Base-by-base conservation (phyloP, 2,113 vertebrate genomes). In the Okapia johnstoni region DNA sequence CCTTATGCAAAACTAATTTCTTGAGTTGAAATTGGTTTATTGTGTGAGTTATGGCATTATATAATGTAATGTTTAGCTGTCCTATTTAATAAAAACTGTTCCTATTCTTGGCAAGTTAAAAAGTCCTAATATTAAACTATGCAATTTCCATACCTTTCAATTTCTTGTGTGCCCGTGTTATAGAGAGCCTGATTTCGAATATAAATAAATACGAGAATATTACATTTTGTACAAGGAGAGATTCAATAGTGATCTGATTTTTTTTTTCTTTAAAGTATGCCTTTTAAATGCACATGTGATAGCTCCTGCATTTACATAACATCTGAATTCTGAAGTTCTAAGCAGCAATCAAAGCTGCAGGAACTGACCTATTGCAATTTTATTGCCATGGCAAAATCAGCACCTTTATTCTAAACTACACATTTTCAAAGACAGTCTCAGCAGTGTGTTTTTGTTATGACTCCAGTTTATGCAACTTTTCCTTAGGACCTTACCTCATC, bases 261-360 rank as follows among this genome's bases (percentile, higher is more conserved):
- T 84, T 85, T 86, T 81, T 94, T 93, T 93, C 90, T 98, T 98
- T 96, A 90, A 97, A 79, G 96, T 96, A 95, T 97, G 93, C 97
- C 91, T 98, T 98, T 98, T 97, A 98, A 98, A 98, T 81, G 96
- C 85, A 96, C 60, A 96, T 16, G 77, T 95, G 97, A 96, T 98
- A 80, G 92, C 90, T 92, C 97, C 97, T 96, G 92, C 84, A 97
- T 98, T 98, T 98, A 98, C 97, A 97, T 98, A 98, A 97, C 97
- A 97, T 97, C 97, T 97, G 97, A 98, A 98, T 98, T 98, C 97
- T 98, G 66, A 97, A 98, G 96, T 91, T 94, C 93, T 96, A 97
- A 98, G 97, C 94, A 98, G 98, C 97, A 98, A 98, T 98, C 98
- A 98, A 96, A 98, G 97, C 98, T 98, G 77, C 93, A 97, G 97